Conservation (phyloP, 2,888 invertebrate genomes). For the Synergus gifuensis region DNA sequence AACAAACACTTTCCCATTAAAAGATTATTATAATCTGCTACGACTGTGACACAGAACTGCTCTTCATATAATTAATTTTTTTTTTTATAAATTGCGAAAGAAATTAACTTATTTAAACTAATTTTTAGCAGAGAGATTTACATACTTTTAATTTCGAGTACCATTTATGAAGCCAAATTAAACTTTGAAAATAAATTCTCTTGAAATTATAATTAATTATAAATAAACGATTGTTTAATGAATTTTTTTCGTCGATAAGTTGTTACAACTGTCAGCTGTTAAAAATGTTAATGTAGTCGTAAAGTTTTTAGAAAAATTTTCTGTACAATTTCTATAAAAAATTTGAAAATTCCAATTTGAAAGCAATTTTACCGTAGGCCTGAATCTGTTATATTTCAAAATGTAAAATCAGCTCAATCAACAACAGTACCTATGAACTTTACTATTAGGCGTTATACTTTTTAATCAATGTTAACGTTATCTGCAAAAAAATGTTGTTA, state of each 20-base stretch:
- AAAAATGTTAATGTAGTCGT: slow-evolving; percentile 35
- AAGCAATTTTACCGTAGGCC: not conserved
- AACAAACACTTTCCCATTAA: not conserved
- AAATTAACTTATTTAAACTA: not conserved
- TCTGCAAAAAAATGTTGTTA: not conserved
- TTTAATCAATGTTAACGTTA: slow-evolving; percentile 8
- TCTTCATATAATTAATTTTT: not conserved
- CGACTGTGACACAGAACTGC: slow-evolving; percentile 28
- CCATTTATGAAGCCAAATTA: not conserved
- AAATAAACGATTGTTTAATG: not conserved
- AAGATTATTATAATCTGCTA: not conserved
- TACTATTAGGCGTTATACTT: slow-evolving; percentile 11
- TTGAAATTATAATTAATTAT: not conserved
- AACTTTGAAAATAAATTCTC: not conserved
- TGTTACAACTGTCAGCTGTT: slow-evolving; percentile 22
- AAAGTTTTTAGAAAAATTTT: not conserved
- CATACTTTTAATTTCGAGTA: not conserved
- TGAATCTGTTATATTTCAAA: not conserved
- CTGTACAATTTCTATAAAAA: slow-evolving; percentile 17
- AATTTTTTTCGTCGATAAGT: not conserved
- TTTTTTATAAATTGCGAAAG: not conserved
- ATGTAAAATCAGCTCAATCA: slow-evolving; percentile 18
- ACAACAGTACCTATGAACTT: slow-evolving; percentile 15
- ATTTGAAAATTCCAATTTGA: not conserved
- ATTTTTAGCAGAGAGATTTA: not conserved